Evolutionary conservation across 2,888 invertebrate species (phyloP).

Genomic region (Ophion obscuratus): DNA sequence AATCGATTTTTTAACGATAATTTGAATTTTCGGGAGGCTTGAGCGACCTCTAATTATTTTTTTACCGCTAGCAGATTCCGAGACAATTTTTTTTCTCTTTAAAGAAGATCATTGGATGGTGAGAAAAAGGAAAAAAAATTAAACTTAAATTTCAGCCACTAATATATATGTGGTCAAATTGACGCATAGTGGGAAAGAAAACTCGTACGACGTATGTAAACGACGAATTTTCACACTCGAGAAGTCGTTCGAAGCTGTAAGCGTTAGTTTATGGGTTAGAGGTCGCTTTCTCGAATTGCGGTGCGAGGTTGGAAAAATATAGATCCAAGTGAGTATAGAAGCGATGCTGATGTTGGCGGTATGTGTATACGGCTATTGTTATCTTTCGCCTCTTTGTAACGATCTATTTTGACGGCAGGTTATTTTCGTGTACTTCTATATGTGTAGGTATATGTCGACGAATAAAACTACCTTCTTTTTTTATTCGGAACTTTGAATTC

Average conservation of each 20-base stretch:
- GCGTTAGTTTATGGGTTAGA: not conserved
- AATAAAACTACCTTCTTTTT: not conserved
- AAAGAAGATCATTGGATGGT: no score
- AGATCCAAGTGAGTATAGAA: not conserved
- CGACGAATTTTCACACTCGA: constrained; percentile 17
- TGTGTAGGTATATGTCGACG: not conserved
- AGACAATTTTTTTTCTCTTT: no score
- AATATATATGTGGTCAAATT: not conserved
- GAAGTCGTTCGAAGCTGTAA: not conserved
- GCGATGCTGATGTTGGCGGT: constrained; percentile 2
- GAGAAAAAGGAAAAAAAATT: no score
- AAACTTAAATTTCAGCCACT: no score
- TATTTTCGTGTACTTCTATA: not conserved
- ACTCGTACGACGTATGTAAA: constrained; percentile 1
- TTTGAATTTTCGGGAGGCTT: no score
- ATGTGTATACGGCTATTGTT: constrained; percentile 16
- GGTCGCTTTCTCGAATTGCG: constrained; percentile 1
- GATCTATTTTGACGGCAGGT: not conserved
- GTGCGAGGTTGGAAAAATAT: not conserved
- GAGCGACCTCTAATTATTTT: no score
- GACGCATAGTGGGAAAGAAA: not conserved
- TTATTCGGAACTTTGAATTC: constrained; percentile 4
- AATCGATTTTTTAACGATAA: no score
- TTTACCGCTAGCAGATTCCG: no score
- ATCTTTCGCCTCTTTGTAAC: constrained; percentile 5